Base-by-base conservation (phyloP, 2,797 vertebrate species). In the Jordanella pulchra region DNA sequence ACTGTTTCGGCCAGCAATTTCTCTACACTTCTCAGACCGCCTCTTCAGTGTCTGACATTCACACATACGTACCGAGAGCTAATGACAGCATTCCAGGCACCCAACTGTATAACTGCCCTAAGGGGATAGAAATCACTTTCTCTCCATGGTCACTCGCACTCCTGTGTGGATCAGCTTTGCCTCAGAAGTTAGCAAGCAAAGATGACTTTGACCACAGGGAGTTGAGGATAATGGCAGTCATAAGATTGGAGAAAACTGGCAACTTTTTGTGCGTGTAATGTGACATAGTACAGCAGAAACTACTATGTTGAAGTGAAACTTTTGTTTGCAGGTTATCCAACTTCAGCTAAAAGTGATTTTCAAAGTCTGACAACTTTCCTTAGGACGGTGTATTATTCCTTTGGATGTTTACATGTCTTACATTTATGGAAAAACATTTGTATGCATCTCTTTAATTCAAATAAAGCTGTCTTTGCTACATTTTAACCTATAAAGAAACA, bases 1-100 rank as follows among this genome's bases (percentile, higher is more conserved):
- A 89, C 80, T 90, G 91, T 90, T 89, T 85, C 80, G 79, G 84
- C 76, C 84, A 89, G 90, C 93, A 89, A 87, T 91, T 89, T 88
- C 80, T 81, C 79, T 87, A 83, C 83, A 81, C 84, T 85, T 87
- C 86, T 89, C 79, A 83, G 85, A 88, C 88, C 77, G 27, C 80
- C 87, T 88, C 80, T 80, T 80, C 82, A 45, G 76, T 81, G 87
- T 83, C 87, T 89, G 89, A 90, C 90, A 90, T 87, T 89, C 86
- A 84, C 87, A 88, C 87, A 87, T 80, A 89, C 86, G 82, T 78
- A n/a, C n/a, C n/a, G n/a, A 80, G 66, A 77, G 82, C 84, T 90
- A 88, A 90, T 89, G 84, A 86, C 89, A 86, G 85, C 85, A 74
- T 86, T 79, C 78, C 78, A 79, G 76, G 82, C 78, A 80, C 82